These are phyloP conservation scores for Epizoanthus illoricatus DNA, from an alignment of 92 coral and sea anemone species.

Conservation along the genomic window DNA sequence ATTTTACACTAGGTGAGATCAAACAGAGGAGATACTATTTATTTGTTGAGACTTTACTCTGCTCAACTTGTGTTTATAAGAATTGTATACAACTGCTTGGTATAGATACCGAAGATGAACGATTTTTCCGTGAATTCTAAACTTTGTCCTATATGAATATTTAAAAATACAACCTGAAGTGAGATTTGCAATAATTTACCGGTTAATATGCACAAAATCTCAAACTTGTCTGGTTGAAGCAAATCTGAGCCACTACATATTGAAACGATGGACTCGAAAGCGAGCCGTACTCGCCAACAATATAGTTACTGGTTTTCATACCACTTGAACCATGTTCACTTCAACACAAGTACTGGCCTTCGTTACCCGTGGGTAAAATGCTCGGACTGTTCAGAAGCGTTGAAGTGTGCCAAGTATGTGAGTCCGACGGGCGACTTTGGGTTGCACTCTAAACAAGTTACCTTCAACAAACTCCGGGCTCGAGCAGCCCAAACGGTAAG, in stretches of 20 bases:
- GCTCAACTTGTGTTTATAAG: too few species aligned
- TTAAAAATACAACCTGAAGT: too few species aligned
- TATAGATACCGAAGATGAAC: too few species aligned
- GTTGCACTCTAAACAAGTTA: conserved; percentile 44
- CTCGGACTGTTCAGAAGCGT: conserved; percentile 61
- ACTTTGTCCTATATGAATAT: too few species aligned
- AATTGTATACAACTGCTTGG: too few species aligned
- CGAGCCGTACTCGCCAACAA: conserved; percentile 47
- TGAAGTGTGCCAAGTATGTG: conserved; percentile 44
- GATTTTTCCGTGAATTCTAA: too few species aligned
- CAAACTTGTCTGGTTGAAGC: too few species aligned
- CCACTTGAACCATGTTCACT: conserved; percentile 85
- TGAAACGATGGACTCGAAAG: conserved; percentile 15
- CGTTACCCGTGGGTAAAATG: conserved; percentile 69
- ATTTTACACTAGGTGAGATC: neutral
- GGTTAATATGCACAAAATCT: too few species aligned
- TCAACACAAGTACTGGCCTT: conserved; percentile 41
- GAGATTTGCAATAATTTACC: neutral
- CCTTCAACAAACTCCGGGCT: neutral
- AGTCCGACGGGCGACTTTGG: conserved; percentile 73
- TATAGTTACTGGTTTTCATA: conserved; percentile 89
- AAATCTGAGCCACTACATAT: neutral
- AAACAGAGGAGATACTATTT: neutral
- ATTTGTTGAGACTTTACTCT: neutral
- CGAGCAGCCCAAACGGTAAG: conserved; percentile 11